A percentile compares a stretch with the other conserved stretches of the same genome.
These are phyloP conservation scores for Calameuta pallipes DNA, from an alignment of 2,888 invertebrate species.

Conservation along the genomic window DNA sequence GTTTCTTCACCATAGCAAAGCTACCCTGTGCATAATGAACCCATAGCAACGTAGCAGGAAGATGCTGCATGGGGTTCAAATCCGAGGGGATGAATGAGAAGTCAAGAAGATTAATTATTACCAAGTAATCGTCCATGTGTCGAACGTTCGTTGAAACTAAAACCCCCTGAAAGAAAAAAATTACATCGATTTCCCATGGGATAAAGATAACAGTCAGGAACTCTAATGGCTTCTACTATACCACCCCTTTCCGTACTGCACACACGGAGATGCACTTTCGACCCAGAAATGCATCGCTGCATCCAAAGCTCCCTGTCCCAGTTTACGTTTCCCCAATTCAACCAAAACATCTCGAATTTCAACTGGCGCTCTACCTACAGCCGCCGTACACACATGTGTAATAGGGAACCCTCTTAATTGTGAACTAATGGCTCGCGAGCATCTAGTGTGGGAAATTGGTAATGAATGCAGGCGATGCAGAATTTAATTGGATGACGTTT, in stretches of 20 bases:
- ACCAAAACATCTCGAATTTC: not conserved
- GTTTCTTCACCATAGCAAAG: not conserved
- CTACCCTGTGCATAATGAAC: not conserved
- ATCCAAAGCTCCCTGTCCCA: not conserved
- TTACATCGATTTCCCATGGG: not conserved
- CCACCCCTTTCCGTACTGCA: not conserved
- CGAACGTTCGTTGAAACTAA: not conserved
- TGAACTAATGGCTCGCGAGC: constrained; percentile 25
- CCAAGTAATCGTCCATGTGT: not conserved
- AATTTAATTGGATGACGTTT: constrained; percentile 40
- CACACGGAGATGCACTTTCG: not conserved
- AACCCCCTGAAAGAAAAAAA: not conserved
- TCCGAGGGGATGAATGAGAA: not conserved
- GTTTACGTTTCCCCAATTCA: not conserved
- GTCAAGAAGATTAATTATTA: not conserved
- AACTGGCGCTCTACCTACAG: not conserved
- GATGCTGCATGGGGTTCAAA: not conserved
- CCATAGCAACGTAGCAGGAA: not conserved
- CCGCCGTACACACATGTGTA: constrained; percentile 1
- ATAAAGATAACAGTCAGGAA: not conserved
- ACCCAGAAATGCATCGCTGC: not conserved
- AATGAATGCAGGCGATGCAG: constrained; percentile 38
- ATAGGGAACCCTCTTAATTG: constrained; percentile 19
- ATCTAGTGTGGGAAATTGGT: constrained; percentile 34
- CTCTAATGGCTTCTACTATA: not conserved